Conservation (phyloP, 2,797 vertebrate species). For the Hafferia zeledoni region DNA sequence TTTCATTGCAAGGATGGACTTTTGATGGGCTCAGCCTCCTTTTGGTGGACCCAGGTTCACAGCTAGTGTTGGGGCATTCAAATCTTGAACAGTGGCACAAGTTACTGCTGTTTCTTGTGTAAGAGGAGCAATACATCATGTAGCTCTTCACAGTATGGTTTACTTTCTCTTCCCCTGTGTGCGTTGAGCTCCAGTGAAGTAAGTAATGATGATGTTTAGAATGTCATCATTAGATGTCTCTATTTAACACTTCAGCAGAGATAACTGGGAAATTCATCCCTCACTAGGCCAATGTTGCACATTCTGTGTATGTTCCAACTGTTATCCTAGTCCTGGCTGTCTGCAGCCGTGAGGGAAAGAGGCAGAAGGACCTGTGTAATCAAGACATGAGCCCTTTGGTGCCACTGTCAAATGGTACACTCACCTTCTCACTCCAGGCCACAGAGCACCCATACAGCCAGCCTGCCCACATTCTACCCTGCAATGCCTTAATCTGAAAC, state of each 20-base stretch:
- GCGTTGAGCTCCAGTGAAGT: neutral
- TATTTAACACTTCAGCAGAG: neutral
- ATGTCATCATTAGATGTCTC: neutral
- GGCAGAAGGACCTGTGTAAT: neutral
- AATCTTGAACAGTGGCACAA: neutral
- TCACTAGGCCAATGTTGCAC: neutral
- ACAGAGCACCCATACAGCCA: neutral
- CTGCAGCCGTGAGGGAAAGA: neutral
- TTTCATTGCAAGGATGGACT: neutral
- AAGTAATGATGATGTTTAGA: neutral
- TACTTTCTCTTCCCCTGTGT: neutral
- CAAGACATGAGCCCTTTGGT: neutral
- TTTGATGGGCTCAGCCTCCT: neutral
- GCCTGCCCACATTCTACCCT: neutral
- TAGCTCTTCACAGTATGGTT: neutral
- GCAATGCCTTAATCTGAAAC: neutral
- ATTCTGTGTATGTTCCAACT: neutral
- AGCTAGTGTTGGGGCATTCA: neutral
- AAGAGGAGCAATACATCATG: neutral
- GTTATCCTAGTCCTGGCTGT: neutral
- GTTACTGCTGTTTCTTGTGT: neutral
- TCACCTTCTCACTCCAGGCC: neutral
- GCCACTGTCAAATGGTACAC: neutral
- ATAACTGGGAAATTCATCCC: neutral
- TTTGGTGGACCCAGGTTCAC: neutral